Conservation (phyloP, 2,797 vertebrate species). For the Columba guinea region DNA sequence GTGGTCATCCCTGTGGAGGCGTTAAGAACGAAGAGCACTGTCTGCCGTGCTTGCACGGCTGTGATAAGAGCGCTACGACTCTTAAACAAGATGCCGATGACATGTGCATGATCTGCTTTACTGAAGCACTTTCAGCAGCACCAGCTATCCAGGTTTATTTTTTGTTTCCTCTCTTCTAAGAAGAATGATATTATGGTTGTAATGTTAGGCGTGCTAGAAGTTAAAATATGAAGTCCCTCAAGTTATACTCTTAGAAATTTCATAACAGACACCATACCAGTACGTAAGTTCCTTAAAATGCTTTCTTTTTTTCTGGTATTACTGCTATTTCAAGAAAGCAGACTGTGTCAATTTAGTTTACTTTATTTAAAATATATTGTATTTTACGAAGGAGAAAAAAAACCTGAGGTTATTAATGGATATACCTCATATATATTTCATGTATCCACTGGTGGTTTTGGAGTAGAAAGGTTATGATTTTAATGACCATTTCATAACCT, state of each 20-base stretch:
- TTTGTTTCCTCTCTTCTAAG: background rate
- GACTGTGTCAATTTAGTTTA: background rate
- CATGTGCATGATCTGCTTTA: constrained; percentile 99
- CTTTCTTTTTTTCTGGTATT: background rate
- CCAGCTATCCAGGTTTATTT: constrained; percentile 92
- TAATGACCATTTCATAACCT: background rate
- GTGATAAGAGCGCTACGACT: constrained; percentile 88
- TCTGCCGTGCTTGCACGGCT: constrained; percentile 94
- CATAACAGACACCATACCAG: background rate
- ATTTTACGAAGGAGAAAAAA: background rate
- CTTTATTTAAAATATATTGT: background rate
- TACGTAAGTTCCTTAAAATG: background rate
- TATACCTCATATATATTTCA: background rate
- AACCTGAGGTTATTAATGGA: background rate
- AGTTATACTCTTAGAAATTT: background rate
- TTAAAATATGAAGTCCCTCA: background rate
- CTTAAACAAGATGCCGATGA: constrained; percentile 98
- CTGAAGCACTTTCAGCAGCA: constrained; percentile 96
- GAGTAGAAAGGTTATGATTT: background rate
- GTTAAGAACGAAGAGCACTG: constrained; percentile 96
- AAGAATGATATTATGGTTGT: background rate
- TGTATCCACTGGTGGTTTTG: background rate
- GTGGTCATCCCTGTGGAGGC: constrained; percentile 95
- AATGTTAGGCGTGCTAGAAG: background rate
- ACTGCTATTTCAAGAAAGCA: background rate